Base-by-base conservation (phyloP, 2,888 invertebrate species). In the Fragum whitleyi region DNA sequence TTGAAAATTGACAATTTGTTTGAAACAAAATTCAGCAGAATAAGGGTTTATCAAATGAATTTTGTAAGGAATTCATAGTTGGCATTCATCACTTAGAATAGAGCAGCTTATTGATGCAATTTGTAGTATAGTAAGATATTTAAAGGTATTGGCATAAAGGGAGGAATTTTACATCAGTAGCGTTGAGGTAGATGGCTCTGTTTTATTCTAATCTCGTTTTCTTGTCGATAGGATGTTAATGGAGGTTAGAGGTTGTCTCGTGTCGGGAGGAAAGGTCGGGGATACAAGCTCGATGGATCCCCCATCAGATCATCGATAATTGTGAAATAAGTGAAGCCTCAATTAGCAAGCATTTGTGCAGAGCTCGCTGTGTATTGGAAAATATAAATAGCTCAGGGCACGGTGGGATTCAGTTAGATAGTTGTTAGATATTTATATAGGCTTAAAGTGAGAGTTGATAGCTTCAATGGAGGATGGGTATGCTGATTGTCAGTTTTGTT, bases 301-400 rank as follows among this genome's bases (percentile, higher is more conserved):
- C 74, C 69, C 74, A 67, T 61, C 82, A 76, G 57, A 79, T 85
- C 85, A 83, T 83, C 85, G 76, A 82, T 85, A 83, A 85, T 85
- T 85, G 85, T 74, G 79, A 82, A 79, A 81, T 85, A 85, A 85
- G 85, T 75, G 79, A 75, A 68, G 77, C 81, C 71, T 80, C 85
- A 85, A 85, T 85, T 85, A 85, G 81, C 79, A 62, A 62, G 74
- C 73, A 77, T 79, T 82, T 79, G 81, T 74, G 80, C 61, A 69
- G 77, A 77, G 79, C 77, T 51, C 74, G 79, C 75, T 83, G 83
- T 82, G 82, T 85, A 85, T 85, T 81, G 85, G 85, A 85, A 85
- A 85, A 81, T 83, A 83, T 79, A 83, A 83, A 85, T 85, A 85
- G 85, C 85, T 85, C 68, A 72, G 68, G 72, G 85, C 85, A 79